Conservation (phyloP, 2,113 vertebrate species). For the Accipiter virgatus region DNA sequence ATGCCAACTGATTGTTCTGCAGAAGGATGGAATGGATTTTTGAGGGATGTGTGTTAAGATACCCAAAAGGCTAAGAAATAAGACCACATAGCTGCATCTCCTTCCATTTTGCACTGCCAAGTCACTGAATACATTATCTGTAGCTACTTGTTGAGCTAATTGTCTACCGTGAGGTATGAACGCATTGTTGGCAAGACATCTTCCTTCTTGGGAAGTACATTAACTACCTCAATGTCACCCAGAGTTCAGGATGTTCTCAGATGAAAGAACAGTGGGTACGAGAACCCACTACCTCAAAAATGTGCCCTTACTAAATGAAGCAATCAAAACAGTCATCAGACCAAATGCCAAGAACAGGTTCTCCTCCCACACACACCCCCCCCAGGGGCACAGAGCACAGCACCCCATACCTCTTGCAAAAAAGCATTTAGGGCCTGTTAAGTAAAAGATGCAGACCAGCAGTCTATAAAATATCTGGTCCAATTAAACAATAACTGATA, state of each 20-base stretch:
- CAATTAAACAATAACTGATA: neutral
- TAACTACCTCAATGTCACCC: neutral
- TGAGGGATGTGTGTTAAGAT: neutral
- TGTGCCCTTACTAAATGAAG: neutral
- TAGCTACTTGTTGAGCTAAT: neutral
- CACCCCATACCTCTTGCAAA: neutral
- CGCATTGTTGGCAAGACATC: neutral
- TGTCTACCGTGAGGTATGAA: neutral
- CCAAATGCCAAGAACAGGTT: neutral
- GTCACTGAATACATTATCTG: neutral
- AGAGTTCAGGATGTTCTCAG: neutral
- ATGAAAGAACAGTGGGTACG: neutral
- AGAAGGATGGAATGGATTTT: neutral
- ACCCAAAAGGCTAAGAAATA: neutral
- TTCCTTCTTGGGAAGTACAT: neutral
- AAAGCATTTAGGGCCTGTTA: neutral
- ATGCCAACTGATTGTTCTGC: neutral
- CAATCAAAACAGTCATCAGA: neutral
- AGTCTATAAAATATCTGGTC: neutral
- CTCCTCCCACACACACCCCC: neutral
- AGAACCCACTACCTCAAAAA: neutral
- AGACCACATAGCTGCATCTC: neutral
- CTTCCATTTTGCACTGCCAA: neutral
- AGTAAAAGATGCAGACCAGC: neutral
- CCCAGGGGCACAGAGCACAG: neutral